Conservation (phyloP, 2,888 invertebrate species). For the Dynastes grantii region DNA sequence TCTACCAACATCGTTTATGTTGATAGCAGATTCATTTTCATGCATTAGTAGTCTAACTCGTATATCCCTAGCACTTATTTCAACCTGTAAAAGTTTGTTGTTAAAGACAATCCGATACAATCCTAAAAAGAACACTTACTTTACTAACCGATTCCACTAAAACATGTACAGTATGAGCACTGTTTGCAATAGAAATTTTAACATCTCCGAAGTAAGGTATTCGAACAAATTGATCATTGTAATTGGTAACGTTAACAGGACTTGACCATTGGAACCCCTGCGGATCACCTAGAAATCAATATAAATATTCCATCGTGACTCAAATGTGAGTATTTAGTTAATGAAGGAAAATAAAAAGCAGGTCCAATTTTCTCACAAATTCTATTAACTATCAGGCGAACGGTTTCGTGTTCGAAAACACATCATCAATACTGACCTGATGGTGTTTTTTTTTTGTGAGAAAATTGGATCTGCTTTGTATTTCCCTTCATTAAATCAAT, state of each 20-base stretch:
- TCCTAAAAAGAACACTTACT: conserved; percentile 63
- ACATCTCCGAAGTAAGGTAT: conserved; percentile 76
- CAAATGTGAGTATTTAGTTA: no score
- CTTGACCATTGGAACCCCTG: conserved; percentile 71
- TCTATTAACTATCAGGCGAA: no score
- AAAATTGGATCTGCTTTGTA: no score
- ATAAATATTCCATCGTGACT: no score
- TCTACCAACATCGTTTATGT: background rate
- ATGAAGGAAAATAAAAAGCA: no score
- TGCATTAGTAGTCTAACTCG: conserved; percentile 76
- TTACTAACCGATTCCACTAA: conserved; percentile 76
- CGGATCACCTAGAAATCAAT: conserved; percentile 59
- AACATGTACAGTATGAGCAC: conserved; percentile 72
- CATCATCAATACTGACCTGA: no score
- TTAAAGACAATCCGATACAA: no score
- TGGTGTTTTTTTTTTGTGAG: no score
- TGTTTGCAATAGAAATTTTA: conserved; percentile 71
- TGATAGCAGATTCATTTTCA: conserved; percentile 57
- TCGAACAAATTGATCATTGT: conserved; percentile 75
- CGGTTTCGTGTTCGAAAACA: no score
- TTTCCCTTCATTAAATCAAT: conserved; percentile 42
- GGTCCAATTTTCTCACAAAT: no score
- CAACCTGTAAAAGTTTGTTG: conserved; percentile 71
- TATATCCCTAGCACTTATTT: conserved; percentile 88
- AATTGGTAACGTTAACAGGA: conserved; percentile 70